A percentile compares a stretch with the other conserved stretches of the same genome.
phyloP scores from a whole-genome alignment of 2,888 invertebrate species.

The Leptinotarsa juncta region DNA sequence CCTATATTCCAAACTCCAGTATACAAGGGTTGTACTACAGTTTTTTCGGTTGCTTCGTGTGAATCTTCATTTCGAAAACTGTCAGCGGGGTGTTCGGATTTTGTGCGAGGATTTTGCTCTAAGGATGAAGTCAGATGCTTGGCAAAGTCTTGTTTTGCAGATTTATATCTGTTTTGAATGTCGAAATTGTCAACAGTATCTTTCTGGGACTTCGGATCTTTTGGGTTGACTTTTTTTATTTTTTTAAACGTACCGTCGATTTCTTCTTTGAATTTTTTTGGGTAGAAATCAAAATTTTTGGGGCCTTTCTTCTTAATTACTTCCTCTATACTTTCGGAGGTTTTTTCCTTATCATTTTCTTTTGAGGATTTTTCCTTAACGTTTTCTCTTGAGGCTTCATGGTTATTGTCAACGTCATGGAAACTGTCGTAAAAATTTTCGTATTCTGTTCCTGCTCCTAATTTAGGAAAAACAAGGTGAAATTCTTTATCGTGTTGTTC shows the following conservation, averaged over 20 bases:
- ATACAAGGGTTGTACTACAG: slow-evolving; percentile 50
- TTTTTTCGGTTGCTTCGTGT: slow-evolving; percentile 42
- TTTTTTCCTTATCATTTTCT: slow-evolving; percentile 24
- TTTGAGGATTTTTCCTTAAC: slow-evolving; percentile 25
- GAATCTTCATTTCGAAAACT: slow-evolving; percentile 39
- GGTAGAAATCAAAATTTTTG: slow-evolving; percentile 16
- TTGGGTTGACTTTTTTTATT: not conserved
- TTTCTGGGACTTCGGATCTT: slow-evolving; percentile 18
- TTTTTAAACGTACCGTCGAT: not conserved
- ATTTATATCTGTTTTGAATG: slow-evolving; percentile 30
- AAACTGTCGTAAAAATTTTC: slow-evolving; percentile 34
- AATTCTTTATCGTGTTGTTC: slow-evolving; percentile 39
- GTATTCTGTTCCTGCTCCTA: slow-evolving; percentile 41
- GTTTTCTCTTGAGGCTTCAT: slow-evolving; percentile 22
- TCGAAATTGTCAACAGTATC: slow-evolving; percentile 22
- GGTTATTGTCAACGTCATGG: slow-evolving; percentile 15
- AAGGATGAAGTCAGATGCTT: slow-evolving; percentile 16
- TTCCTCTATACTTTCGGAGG: slow-evolving; percentile 1
- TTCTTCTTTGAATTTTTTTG: slow-evolving; percentile 18
- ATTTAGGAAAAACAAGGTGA: slow-evolving; percentile 38
- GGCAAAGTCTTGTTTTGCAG: slow-evolving; percentile 30
- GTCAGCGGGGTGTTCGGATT: slow-evolving; percentile 26
- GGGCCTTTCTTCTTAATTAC: not conserved
- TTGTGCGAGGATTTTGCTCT: slow-evolving; percentile 29
- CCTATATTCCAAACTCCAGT: slow-evolving; percentile 54